These are phyloP conservation scores for Syrphus vitripennis DNA, from an alignment of 2,888 invertebrate species.

Conservation along the genomic window DNA sequence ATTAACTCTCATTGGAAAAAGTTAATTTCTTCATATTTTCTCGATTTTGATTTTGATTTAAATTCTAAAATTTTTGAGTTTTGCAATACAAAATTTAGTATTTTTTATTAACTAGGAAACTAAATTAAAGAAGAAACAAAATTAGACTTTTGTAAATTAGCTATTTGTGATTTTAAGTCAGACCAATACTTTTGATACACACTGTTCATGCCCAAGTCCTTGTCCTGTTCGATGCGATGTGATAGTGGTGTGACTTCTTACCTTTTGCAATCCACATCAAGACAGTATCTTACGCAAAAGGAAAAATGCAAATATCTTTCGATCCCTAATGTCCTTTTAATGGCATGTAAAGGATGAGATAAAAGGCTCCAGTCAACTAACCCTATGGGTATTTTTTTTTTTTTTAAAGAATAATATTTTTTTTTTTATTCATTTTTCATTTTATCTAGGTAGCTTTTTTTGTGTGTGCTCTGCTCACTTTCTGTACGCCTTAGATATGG, in stretches of 20 bases:
- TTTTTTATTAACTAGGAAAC: too few relatives aligned
- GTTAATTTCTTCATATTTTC: too few relatives aligned
- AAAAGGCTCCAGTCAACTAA: constrained; percentile 64
- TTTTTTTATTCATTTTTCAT: neutral
- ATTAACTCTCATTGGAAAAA: too few relatives aligned
- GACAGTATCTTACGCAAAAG: constrained; percentile 31
- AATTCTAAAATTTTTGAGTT: too few relatives aligned
- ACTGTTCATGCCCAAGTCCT: neutral
- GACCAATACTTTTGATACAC: neutral
- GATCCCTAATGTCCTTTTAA: constrained; percentile 71
- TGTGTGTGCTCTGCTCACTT: constrained; percentile 9
- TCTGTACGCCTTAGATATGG: constrained; percentile 53
- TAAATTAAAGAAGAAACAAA: too few relatives aligned
- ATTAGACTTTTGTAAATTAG: too few relatives aligned
- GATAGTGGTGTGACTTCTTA: constrained; percentile 30
- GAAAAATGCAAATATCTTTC: constrained; percentile 67
- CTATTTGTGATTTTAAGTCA: neutral
- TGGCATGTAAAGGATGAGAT: constrained; percentile 71
- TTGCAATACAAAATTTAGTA: too few relatives aligned
- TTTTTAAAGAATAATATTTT: neutral
- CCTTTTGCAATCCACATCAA: constrained; percentile 40
- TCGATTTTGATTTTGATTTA: too few relatives aligned
- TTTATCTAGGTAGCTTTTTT: constrained; percentile 19
- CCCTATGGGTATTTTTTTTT: constrained; percentile 32
- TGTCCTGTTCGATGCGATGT: neutral